Evolutionary conservation across 2,113 vertebrate genomes (phyloP).

Genomic region (human): DNA sequence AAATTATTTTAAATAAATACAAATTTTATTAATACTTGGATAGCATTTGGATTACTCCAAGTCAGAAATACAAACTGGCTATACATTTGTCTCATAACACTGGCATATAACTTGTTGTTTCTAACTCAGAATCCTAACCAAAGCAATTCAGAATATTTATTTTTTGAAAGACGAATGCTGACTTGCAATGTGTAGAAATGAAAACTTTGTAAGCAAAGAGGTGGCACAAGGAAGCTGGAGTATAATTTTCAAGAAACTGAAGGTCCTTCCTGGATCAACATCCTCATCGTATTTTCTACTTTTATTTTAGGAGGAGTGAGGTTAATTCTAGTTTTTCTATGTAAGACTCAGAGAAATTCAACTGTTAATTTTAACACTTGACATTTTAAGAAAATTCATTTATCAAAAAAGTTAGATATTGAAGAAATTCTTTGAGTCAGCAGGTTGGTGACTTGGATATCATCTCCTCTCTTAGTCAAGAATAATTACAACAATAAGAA

Average conservation of each 20-base stretch:
- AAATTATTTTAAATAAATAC: conserved; percentile 41
- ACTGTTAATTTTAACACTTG: conserved; percentile 5
- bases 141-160: neutral
- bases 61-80: neutral
- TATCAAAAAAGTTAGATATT: neutral
- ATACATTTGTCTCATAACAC: neutral
- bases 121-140: conserved; percentile 23
- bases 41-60: neutral
- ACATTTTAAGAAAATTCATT: neutral
- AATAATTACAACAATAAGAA: neutral
- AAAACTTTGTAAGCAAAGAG: neutral
- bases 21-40: conserved; percentile 13
- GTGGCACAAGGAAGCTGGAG: neutral
- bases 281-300: neutral
- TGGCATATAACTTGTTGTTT: neutral
- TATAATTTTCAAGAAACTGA: neutral
- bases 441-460: neutral
- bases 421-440: conserved; percentile 21
- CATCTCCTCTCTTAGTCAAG: neutral
- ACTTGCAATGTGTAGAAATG: neutral
- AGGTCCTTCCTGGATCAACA: neutral
- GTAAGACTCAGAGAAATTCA: conserved; percentile 23
- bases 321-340: conserved; percentile 28
- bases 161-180: neutral
- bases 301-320: conserved; percentile 7